phyloP scores from a whole-genome alignment of 2,113 vertebrate species.

The Alligator sinensis region DNA sequence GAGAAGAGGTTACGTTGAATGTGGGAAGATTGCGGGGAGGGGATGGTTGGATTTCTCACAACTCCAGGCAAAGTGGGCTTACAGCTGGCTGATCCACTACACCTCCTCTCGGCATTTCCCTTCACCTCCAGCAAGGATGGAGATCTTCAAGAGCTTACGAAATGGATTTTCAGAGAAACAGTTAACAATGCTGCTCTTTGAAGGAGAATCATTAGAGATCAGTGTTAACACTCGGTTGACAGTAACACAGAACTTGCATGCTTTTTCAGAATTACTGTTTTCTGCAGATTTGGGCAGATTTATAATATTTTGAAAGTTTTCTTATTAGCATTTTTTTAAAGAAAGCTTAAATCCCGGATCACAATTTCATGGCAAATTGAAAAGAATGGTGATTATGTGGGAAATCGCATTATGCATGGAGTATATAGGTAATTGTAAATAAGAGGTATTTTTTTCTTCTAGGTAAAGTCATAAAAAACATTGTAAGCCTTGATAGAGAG shows the following conservation, averaged over 20 bases:
- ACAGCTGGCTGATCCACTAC: neutral
- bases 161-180: neutral
- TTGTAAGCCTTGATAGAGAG: neutral
- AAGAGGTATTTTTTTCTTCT: neutral
- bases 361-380: neutral
- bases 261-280: neutral
- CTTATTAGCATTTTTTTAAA: neutral
- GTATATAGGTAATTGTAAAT: slow-evolving; percentile 13
- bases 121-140: neutral
- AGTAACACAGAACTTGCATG: neutral
- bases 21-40: neutral
- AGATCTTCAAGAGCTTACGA: neutral
- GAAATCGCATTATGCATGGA: neutral
- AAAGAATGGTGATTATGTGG: neutral
- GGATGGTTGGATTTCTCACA: neutral
- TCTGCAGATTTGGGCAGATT: neutral
- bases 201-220: neutral
- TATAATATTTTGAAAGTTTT: neutral
- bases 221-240: neutral
- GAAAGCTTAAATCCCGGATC: neutral
- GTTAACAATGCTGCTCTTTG: neutral
- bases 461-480: neutral
- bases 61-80: neutral
- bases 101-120: neutral
- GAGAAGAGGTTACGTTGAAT: neutral